Evolutionary conservation across 1,140 invertebrate species (phyloP).

Genomic region (Hermetia illucens): DNA sequence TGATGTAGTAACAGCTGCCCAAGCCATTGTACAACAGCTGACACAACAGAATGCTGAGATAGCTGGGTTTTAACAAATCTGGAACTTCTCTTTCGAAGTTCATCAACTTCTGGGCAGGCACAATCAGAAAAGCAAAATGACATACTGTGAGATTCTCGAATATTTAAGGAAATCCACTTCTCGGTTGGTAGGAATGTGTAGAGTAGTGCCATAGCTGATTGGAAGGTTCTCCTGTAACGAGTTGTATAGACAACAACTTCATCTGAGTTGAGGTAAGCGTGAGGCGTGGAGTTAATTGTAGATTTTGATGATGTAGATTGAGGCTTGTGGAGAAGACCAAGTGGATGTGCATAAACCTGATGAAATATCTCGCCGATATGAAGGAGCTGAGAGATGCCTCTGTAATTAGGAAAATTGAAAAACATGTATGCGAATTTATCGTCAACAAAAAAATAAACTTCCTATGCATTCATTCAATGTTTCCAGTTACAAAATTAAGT

Average conservation of each 20-base stretch:
- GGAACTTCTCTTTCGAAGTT: constrained; percentile 15
- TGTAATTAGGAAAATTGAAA: constrained; percentile 4
- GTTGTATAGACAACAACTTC: constrained; percentile 67
- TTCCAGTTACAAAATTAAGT: neutral
- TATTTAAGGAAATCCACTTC: constrained; percentile 27
- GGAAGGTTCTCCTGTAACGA: constrained; percentile 72
- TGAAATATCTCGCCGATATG: constrained; percentile 57
- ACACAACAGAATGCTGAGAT: constrained; percentile 45
- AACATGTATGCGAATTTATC: neutral
- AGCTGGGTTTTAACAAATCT: constrained; percentile 14
- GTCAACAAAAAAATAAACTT: no score
- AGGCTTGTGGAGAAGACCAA: constrained; percentile 32
- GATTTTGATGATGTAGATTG: constrained; percentile 6
- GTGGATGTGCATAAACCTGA: constrained; percentile 47
- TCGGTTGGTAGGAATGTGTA: constrained; percentile 54
- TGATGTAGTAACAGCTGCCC: constrained; percentile 45
- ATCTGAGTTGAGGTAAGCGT: constrained; percentile 30
- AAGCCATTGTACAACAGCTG: constrained; percentile 45
- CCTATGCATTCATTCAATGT: no score
- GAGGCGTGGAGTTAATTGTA: constrained; percentile 14
- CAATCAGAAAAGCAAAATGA: constrained; percentile 76
- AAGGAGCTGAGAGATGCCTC: constrained; percentile 57
- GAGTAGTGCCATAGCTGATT: constrained; percentile 69
- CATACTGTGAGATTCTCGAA: constrained; percentile 59
- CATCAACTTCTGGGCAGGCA: constrained; percentile 58